Base-by-base conservation (phyloP, 1,140 invertebrate genomes). In the Chrysoperla carnea region DNA sequence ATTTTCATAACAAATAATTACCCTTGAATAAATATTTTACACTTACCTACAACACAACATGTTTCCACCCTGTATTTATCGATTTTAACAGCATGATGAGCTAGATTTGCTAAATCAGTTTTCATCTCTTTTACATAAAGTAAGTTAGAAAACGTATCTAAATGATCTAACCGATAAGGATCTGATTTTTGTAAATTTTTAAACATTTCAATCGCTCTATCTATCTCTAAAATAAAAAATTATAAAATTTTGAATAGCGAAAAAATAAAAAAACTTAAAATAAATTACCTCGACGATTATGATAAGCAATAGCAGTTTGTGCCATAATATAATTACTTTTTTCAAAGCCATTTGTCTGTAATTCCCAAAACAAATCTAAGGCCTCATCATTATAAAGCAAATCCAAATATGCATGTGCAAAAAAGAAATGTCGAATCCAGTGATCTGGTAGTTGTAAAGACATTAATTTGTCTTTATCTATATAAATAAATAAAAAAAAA, bases 51-150 rank as follows among this genome's bases (percentile, higher is more conserved):
- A 53, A 98, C 88, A 68, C 91, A 97, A 62, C 94, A 98, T 1
- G 94, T 98, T 68, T 99, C 93, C 9, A 93, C 83, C 55, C 88
- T 72, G 58, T 96, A 99, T 66, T 96, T 96, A 61, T 99, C 93
- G 48, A 95, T 91, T 56, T 86, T 79, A 29, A 85, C 86, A 29
- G 88, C 86, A 52, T 82, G 78, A 57, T 98, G 91, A 6, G 95
- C 94, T 44, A 99, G 69, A 62, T 88, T 74, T 6, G 93, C 87
- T 46, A 99, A 65, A 61, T 97, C 91, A 43, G 84, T 84, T 54
- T 86, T 78, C 64, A 91, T 76, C 60, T 94, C 91, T 66, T 89
- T 88, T 6, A 96, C 84, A 60, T 94, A 97, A 6, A 98, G 64
- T 36, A 96, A 64, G 69, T 98, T 95, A n/a, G 91, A 96, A 60